Evolutionary conservation across 2,113 vertebrate species (phyloP).

Genomic region (Arothron firmamentum): DNA sequence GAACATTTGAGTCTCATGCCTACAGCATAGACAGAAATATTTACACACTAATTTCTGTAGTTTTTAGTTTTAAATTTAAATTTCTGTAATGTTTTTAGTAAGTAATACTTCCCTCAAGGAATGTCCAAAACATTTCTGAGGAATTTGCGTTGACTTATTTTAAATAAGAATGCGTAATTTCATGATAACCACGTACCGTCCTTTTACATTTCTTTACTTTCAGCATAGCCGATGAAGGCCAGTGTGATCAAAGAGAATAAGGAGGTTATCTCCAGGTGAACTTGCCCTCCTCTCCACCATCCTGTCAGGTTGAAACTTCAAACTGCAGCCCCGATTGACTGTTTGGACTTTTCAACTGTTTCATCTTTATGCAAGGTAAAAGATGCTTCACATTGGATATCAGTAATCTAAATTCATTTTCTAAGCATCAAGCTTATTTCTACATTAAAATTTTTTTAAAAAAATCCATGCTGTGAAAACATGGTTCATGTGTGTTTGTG

Average conservation of each 20-base stretch:
- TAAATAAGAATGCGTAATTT: too few species aligned
- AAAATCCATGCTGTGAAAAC: too few species aligned
- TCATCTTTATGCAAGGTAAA: constrained; percentile 16
- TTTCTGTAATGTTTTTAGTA: too few species aligned
- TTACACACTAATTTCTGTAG: too few species aligned
- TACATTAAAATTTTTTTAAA: too few species aligned
- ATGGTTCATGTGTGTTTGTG: too few species aligned
- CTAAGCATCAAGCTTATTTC: not conserved
- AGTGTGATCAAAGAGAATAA: constrained; percentile 65
- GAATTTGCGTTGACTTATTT: too few species aligned
- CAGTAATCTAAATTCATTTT: not conserved
- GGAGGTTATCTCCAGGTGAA: constrained; percentile 41
- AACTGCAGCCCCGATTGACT: constrained; percentile 56
- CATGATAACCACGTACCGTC: too few species aligned
- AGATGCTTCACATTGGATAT: constrained; percentile 1
- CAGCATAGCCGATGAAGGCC: constrained; percentile 8
- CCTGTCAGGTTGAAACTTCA: constrained; percentile 58
- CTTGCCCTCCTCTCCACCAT: constrained; percentile 36
- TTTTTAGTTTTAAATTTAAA: too few species aligned
- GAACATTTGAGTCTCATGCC: too few species aligned
- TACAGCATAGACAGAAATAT: too few species aligned
- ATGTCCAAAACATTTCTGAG: not conserved
- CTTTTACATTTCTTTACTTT: constrained; percentile 8
- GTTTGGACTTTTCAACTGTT: constrained; percentile 37
- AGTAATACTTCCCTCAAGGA: too few species aligned